A percentile compares a stretch with the other conserved stretches of the same genome.
phyloP scores from a whole-genome alignment of 2,797 vertebrate genomes.

The Etheostoma perlongum region DNA sequence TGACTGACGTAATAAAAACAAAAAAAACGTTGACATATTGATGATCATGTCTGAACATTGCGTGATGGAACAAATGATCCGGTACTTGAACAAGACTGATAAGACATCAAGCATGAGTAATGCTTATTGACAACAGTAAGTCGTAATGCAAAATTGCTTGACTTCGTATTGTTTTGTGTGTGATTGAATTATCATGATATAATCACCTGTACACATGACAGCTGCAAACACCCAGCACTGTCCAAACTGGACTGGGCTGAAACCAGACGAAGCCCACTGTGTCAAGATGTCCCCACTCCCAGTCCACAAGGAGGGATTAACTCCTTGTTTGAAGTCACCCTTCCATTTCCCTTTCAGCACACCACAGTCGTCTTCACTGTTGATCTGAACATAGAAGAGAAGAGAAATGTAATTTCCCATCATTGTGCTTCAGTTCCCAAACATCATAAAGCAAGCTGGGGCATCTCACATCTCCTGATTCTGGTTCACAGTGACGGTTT shows the following conservation, averaged over 20 bases:
- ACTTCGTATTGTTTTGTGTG: not conserved
- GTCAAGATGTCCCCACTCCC: slow-evolving; percentile 88
- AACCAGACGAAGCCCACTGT: slow-evolving; percentile 82
- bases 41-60: not conserved
- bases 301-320: slow-evolving; percentile 85
- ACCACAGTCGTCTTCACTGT: slow-evolving; percentile 88
- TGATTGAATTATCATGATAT: not conserved
- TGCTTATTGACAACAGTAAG: not conserved
- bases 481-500: not conserved
- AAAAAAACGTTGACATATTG: not conserved
- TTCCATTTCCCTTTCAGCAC: slow-evolving; percentile 91
- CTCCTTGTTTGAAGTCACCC: slow-evolving; percentile 76
- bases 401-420: not conserved
- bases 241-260: slow-evolving; percentile 87
- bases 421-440: not conserved
- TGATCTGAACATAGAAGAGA: slow-evolving; percentile 81
- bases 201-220: slow-evolving; percentile 92
- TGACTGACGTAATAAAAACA: slow-evolving; percentile 75
- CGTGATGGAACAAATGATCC: slow-evolving; percentile 6
- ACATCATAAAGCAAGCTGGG: not conserved
- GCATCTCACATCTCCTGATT: not conserved
- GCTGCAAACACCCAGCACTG: slow-evolving; percentile 95
- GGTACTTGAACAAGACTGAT: not conserved
- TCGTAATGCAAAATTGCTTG: not conserved
- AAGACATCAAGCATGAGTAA: not conserved